Evolutionary conservation across 2,888 invertebrate species (phyloP).

Genomic region (Villa cingulata): DNA sequence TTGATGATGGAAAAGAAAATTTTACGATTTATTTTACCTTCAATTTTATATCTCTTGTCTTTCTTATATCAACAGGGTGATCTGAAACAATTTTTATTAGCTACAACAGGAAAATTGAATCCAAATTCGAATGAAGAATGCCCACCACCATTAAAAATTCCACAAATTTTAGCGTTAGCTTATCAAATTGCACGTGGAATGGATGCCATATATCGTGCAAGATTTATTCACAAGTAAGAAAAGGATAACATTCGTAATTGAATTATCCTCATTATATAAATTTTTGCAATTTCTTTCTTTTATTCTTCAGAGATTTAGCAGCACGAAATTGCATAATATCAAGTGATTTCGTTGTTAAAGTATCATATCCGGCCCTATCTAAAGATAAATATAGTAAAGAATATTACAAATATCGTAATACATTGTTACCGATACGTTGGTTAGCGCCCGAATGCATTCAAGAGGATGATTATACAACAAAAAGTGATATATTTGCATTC

Average conservation of each 20-base stretch:
- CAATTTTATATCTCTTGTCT: conserved; percentile 12
- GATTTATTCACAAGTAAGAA: conserved; percentile 63
- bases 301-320: conserved; percentile 59
- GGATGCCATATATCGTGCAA: conserved; percentile 59
- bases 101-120: conserved; percentile 36
- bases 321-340: conserved; percentile 84
- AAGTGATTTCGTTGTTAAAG: conserved; percentile 62
- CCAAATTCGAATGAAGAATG: conserved; percentile 24
- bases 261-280: not conserved
- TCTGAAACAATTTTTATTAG: conserved; percentile 73
- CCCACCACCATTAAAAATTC: conserved; percentile 48
- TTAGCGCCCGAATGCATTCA: conserved; percentile 76
- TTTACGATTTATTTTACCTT: no score
- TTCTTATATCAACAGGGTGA: conserved; percentile 57
- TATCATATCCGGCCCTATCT: conserved; percentile 64
- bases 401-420: conserved; percentile 73
- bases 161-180: conserved; percentile 52
- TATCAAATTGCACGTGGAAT: conserved; percentile 70
- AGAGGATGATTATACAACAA: conserved; percentile 82
- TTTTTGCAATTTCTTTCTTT: not conserved
- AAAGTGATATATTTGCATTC: conserved; percentile 87
- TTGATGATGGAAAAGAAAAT: no score
- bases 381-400: conserved; percentile 81
- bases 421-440: conserved; percentile 82
- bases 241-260: no score